Evolutionary conservation across 2,888 invertebrate genomes (phyloP).

Genomic region (Spilosoma lubricipeda): DNA sequence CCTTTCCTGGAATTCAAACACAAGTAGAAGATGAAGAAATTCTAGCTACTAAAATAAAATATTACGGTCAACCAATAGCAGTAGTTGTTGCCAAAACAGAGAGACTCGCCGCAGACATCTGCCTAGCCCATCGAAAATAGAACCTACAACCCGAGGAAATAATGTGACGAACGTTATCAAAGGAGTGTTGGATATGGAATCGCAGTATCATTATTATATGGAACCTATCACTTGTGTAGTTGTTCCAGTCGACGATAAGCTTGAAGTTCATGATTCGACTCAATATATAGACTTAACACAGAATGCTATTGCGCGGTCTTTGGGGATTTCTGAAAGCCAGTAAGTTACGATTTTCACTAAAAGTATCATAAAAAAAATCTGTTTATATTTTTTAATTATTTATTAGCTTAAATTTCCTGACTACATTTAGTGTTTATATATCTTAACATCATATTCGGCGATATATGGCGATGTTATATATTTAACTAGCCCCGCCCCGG

Average conservation of each 20-base stretch:
- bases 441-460: too few relatives aligned
- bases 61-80: slow-evolving; percentile 90
- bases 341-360: slow-evolving; percentile 58
- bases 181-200: slow-evolving; percentile 86
- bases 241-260: slow-evolving; percentile 88
- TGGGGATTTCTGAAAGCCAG: slow-evolving; percentile 86
- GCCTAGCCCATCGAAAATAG: slow-evolving; percentile 55
- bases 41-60: slow-evolving; percentile 85
- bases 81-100: slow-evolving; percentile 88
- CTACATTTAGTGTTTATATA: too few relatives aligned
- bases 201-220: slow-evolving; percentile 92
- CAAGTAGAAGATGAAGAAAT: slow-evolving; percentile 81
- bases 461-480: too few relatives aligned
- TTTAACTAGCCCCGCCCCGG: too few relatives aligned
- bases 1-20: slow-evolving; percentile 65
- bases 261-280: slow-evolving; percentile 88
- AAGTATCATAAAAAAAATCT: background rate
- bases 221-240: slow-evolving; percentile 89
- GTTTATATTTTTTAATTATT: too few relatives aligned
- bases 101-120: slow-evolving; percentile 78
- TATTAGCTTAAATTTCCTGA: too few relatives aligned
- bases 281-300: slow-evolving; percentile 89
- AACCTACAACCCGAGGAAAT: slow-evolving; percentile 67
- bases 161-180: slow-evolving; percentile 77
- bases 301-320: slow-evolving; percentile 82